Conservation (phyloP, 1,140 invertebrate genomes). For the Carcinoscorpius rotundicauda region DNA sequence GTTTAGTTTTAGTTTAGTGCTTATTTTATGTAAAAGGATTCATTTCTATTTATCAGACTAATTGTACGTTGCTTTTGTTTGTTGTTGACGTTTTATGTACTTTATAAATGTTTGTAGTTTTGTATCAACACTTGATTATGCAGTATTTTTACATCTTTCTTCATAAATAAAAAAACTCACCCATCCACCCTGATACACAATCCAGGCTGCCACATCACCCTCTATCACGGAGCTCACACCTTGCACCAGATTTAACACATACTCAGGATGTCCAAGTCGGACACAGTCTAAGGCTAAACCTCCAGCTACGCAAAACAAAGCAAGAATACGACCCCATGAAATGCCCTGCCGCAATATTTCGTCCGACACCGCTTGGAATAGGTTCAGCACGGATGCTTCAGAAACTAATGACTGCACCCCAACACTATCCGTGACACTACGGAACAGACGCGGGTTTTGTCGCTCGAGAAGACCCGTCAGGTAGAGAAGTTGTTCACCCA, state of each 20-base stretch:
- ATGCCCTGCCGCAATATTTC: constrained; percentile 43
- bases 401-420: constrained; percentile 31
- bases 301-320: constrained; percentile 51
- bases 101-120: no score
- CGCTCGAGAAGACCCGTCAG: constrained; percentile 13
- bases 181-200: constrained; percentile 59
- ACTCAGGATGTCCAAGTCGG: constrained; percentile 36
- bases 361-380: constrained; percentile 44
- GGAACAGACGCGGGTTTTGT: constrained; percentile 42
- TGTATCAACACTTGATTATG: no score
- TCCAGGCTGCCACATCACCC: constrained; percentile 51
- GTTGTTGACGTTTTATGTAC: no score
- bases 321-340: constrained; percentile 53
- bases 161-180: constrained; percentile 32
- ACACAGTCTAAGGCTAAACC: constrained; percentile 56
- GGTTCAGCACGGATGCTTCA: constrained; percentile 41
- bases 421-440: constrained; percentile 44
- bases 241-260: constrained; percentile 46
- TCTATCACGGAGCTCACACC: constrained; percentile 48
- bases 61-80: no score
- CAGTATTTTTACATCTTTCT: no score
- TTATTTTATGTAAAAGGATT: no score
- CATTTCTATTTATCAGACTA: no score
- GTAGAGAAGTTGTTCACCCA: constrained; percentile 19
- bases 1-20: no score